A percentile compares a stretch with the other conserved stretches of the same genome.
Evolutionary conservation across 2,113 vertebrate genomes (phyloP).

Genomic region (Zootoca vivipara): DNA sequence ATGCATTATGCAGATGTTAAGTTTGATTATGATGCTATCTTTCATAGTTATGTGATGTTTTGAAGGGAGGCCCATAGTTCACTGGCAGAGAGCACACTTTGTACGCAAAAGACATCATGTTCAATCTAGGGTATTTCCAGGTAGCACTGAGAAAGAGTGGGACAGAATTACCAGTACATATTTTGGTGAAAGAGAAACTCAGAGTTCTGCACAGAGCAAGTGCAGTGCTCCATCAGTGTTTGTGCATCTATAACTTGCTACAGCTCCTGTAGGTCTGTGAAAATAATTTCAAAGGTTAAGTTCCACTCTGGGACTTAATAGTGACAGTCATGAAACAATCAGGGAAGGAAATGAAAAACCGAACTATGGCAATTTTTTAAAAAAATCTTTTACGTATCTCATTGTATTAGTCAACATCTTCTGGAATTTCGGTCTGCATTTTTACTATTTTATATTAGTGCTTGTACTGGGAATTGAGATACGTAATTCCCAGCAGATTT

Average conservation of each 20-base stretch:
- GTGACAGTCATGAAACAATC: not conserved
- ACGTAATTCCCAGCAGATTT: not conserved
- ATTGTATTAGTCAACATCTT: not conserved
- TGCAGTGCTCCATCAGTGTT: constrained; percentile 43
- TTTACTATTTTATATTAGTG: not conserved
- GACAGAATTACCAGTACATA: not conserved
- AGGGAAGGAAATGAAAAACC: not conserved
- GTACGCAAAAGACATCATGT: no score
- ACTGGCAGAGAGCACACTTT: no score
- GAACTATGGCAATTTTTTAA: no score
- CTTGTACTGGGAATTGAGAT: not conserved
- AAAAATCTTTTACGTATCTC: not conserved
- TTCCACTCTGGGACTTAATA: constrained; percentile 29
- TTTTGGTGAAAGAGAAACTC: constrained; percentile 27
- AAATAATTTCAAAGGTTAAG: constrained; percentile 41
- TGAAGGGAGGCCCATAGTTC: no score
- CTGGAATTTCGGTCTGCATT: not conserved
- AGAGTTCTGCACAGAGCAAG: constrained; percentile 20
- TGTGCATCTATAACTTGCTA: constrained; percentile 32
- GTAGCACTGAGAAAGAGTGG: not conserved
- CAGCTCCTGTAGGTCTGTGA: constrained; percentile 8
- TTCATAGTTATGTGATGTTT: not conserved
- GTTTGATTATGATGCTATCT: not conserved
- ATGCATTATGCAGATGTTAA: no score
- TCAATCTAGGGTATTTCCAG: no score